Conservation (phyloP, 2,797 vertebrate genomes). For the Parauchenoglanis ngamensis region DNA sequence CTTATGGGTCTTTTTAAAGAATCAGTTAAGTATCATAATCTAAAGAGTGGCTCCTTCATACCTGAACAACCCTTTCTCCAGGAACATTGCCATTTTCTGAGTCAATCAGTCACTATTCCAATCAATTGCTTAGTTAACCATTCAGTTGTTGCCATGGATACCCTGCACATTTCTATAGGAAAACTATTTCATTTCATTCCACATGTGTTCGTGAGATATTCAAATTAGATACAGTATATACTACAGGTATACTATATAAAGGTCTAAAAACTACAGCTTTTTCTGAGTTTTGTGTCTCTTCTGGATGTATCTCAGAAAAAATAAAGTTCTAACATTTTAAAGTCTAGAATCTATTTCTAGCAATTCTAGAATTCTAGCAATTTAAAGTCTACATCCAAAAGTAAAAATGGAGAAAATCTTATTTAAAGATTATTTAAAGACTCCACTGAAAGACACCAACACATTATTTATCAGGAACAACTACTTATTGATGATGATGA, state of each 20-base stretch:
- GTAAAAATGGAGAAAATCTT: background rate
- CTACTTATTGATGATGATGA: background rate
- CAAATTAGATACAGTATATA: background rate
- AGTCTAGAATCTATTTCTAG: background rate
- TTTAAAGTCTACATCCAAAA: background rate
- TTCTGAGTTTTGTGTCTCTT: background rate
- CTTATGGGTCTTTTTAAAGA: background rate
- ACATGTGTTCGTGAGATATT: background rate
- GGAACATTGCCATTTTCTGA: background rate
- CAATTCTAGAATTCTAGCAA: no score
- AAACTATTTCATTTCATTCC: background rate
- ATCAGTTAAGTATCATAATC: background rate
- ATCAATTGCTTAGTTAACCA: constrained; percentile 1
- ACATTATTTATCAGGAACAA: background rate
- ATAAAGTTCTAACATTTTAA: background rate
- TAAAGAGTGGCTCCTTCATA: background rate
- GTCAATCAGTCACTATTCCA: background rate
- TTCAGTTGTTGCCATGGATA: background rate
- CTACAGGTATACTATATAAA: background rate
- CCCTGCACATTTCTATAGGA: background rate
- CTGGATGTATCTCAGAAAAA: background rate
- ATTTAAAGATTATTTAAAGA: background rate
- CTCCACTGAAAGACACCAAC: background rate
- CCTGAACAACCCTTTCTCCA: background rate
- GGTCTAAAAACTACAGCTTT: background rate